phyloP scores from a whole-genome alignment of 2,888 invertebrate species.

The Epistrophe grossulariae region DNA sequence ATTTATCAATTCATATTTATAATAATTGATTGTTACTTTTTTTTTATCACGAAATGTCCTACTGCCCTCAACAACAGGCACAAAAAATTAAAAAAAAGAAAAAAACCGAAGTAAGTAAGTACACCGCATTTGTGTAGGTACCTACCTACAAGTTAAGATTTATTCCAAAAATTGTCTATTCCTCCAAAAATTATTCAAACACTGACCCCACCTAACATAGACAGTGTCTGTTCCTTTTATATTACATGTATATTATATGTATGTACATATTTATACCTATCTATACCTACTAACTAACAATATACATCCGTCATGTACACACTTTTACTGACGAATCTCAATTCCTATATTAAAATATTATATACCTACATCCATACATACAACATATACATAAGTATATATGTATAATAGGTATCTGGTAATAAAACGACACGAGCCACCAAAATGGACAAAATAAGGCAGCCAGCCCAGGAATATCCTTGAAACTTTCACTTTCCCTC shows the following conservation, averaged over 20 bases:
- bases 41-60: constrained; percentile 8
- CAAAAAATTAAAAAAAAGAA: not conserved
- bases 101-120: constrained; percentile 4
- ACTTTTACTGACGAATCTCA: constrained; percentile 52
- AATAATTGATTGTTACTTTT: constrained; percentile 37
- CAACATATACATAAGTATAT: not conserved
- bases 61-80: constrained; percentile 45
- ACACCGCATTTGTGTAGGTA: constrained; percentile 3
- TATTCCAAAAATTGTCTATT: constrained; percentile 60
- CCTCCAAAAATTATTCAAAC: constrained; percentile 58
- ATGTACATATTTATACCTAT: not conserved
- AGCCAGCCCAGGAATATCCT: constrained; percentile 72
- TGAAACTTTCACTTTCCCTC: constrained; percentile 73
- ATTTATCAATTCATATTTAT: constrained; percentile 21
- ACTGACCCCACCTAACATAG: constrained; percentile 75
- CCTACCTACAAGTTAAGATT: constrained; percentile 38
- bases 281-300: constrained; percentile 7
- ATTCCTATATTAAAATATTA: constrained; percentile 55
- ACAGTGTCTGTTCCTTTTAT: constrained; percentile 35
- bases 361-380: constrained; percentile 32
- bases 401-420: constrained; percentile 29
- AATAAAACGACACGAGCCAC: constrained; percentile 69
- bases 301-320: constrained; percentile 27
- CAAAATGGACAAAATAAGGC: constrained; percentile 54
- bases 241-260: no score